Evolutionary conservation across 2,797 vertebrate genomes (phyloP), one percentile per base, ranked within the genome.

Genomic region (Champsocephalus esox): DNA sequence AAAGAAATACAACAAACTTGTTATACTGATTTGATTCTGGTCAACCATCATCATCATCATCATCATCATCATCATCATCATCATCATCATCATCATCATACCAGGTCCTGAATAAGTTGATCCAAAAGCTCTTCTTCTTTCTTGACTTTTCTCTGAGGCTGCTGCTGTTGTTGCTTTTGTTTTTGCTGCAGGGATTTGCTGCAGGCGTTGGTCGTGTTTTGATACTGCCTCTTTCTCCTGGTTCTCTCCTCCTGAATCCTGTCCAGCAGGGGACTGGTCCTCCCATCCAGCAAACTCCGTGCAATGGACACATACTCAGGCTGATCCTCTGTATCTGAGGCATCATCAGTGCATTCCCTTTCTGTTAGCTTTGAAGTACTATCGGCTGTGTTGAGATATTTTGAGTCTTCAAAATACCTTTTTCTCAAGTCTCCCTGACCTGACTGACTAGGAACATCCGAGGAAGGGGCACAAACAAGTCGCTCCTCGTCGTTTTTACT

Each of bases 31-130:
- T 24, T 28, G 3, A 34, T n/a, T 24, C n/a, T 51, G 62, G 8
- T 19, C 21, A 24, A 0, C 0, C 16, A 32, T 0, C 32, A 28
- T 28, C 28, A 28, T 28, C 32, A 59, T 43, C 2, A 10, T 61
- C 7, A 54, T 16, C 16, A 32, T 0, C 32, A 28, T 28, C 28
- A 28, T 28, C 32, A 59, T 43, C 2, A 10, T 61, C 7, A 54
- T n/a, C n/a, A n/a, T n/a, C n/a, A n/a, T 16, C 24, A 12, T 44
- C 28, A 0, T 24, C 12, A 1, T 71, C 83, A 56, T 91, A 96
- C 95, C 95, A 96, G 82, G 66, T 96, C 95, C 44, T 94, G 88
- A 34, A 96, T 95, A 49, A 96, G 92, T 58, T 92, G 95, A 69
- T 95, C 94, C 62, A 96, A 72, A 48, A 96, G 89, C 68, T 92